These are phyloP conservation scores for Plectropomus leopardus DNA, from an alignment of 2,113 vertebrate species.

Conservation along the genomic window DNA sequence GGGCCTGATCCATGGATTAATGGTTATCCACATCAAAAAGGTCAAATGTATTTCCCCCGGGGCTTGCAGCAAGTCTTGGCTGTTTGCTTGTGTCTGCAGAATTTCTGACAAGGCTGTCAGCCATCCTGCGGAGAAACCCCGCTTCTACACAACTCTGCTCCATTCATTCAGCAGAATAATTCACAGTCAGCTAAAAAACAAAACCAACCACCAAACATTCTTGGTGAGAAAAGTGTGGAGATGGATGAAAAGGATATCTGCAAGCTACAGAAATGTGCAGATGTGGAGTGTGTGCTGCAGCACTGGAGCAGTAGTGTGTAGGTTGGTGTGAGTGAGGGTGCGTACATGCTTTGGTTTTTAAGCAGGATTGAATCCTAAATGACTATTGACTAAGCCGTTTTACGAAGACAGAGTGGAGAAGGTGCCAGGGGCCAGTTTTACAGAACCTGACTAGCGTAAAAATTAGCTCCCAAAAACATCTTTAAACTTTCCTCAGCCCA, in stretches of 20 bases:
- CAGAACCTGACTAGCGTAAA: constrained; percentile 40
- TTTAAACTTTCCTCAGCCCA: constrained; percentile 5
- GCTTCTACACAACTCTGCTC: background rate
- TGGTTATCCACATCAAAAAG: constrained; percentile 52
- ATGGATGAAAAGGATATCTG: constrained; percentile 55
- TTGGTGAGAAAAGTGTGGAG: constrained; percentile 2
- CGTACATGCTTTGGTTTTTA: constrained; percentile 57
- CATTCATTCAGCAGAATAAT: constrained; percentile 51
- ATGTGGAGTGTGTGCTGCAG: constrained; percentile 30
- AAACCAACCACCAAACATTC: constrained; percentile 21
- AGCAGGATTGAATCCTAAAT: constrained; percentile 57
- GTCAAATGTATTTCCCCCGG: constrained; percentile 37
- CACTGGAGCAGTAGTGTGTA: background rate
- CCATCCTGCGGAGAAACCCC: background rate
- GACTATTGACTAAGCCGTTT: constrained; percentile 57
- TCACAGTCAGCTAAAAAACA: constrained; percentile 61
- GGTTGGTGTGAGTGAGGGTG: constrained; percentile 5
- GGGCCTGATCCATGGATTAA: constrained; percentile 36
- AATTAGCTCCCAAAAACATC: constrained; percentile 46
- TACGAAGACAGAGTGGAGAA: constrained; percentile 16
- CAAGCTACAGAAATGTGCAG: constrained; percentile 22
- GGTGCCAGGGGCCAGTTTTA: constrained; percentile 45
- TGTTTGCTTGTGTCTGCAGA: constrained; percentile 58
- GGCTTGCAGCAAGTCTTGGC: constrained; percentile 23
- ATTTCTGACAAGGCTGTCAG: constrained; percentile 52